Conservation (phyloP, 2,797 vertebrate species). For the Oophaga sylvatica region DNA sequence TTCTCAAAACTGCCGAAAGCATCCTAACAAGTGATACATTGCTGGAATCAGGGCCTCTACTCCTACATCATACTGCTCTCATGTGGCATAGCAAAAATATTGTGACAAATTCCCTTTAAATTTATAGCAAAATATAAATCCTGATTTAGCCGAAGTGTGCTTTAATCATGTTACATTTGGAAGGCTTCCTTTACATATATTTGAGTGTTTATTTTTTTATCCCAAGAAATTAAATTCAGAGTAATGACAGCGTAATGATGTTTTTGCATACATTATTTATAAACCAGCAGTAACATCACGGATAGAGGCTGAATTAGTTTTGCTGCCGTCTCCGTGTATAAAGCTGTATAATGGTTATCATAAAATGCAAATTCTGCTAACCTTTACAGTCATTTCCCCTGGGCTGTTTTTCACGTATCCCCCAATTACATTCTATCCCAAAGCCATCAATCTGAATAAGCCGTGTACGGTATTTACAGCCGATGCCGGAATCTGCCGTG, state of each 20-base stretch:
- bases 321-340: not conserved
- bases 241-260: not conserved
- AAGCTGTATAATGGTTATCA: slow-evolving; percentile 5
- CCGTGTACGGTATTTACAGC: not conserved
- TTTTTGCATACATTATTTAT: slow-evolving; percentile 9
- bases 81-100: too few species aligned
- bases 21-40: too few species aligned
- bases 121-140: not conserved
- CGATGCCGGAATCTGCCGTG: not conserved
- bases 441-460: slow-evolving; percentile 44
- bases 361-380: not conserved
- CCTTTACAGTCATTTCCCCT: slow-evolving; percentile 22
- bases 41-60: too few species aligned
- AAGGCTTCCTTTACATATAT: not conserved
- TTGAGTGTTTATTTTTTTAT: not conserved
- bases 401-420: slow-evolving; percentile 21
- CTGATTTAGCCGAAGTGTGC: not conserved
- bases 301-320: slow-evolving; percentile 7
- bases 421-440: slow-evolving; percentile 27
- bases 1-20: too few species aligned
- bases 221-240: not conserved
- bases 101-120: too few species aligned
- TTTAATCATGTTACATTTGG: not conserved
- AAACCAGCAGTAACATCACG: not conserved
- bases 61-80: too few species aligned